A percentile compares a stretch with the other conserved stretches of the same genome.
Evolutionary conservation across 1,140 invertebrate species (phyloP).

Genomic region (Sinonovacula constricta): DNA sequence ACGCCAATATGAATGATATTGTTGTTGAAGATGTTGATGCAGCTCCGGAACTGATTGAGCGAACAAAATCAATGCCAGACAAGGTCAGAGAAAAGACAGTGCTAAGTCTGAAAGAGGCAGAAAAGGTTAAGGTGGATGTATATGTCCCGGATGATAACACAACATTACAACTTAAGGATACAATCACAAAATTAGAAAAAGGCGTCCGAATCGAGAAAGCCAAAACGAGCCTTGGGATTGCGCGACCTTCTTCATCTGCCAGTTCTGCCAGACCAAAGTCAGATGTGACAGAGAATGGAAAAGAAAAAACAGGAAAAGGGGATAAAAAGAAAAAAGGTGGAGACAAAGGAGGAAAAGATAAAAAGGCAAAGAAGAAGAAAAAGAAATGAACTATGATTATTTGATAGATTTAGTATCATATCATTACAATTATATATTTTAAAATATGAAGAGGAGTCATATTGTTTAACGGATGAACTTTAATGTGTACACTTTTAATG

Average conservation of each 20-base stretch:
- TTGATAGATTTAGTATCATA: too few relatives aligned
- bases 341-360: slow-evolving; percentile 20
- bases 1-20: slow-evolving; percentile 13
- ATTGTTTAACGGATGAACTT: too few relatives aligned
- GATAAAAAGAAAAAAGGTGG: slow-evolving; percentile 12
- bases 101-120: slow-evolving; percentile 37
- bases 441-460: too few relatives aligned
- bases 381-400: slow-evolving; percentile 32
- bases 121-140: slow-evolving; percentile 40
- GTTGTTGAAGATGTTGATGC: slow-evolving; percentile 1
- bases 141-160: slow-evolving; percentile 39
- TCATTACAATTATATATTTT: too few relatives aligned
- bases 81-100: slow-evolving; percentile 29
- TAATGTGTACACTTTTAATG: too few relatives aligned
- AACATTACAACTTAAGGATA: slow-evolving; percentile 32
- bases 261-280: slow-evolving; percentile 1
- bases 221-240: slow-evolving; percentile 24
- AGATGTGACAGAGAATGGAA: neutral
- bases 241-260: neutral
- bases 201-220: slow-evolving; percentile 23
- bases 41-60: neutral
- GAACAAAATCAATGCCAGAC: slow-evolving; percentile 41
- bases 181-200: slow-evolving; percentile 18
- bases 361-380: slow-evolving; percentile 29
- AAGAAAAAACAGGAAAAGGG: neutral